phyloP scores from a whole-genome alignment of 2,797 vertebrate species.

The Thalassophryne amazonica region DNA sequence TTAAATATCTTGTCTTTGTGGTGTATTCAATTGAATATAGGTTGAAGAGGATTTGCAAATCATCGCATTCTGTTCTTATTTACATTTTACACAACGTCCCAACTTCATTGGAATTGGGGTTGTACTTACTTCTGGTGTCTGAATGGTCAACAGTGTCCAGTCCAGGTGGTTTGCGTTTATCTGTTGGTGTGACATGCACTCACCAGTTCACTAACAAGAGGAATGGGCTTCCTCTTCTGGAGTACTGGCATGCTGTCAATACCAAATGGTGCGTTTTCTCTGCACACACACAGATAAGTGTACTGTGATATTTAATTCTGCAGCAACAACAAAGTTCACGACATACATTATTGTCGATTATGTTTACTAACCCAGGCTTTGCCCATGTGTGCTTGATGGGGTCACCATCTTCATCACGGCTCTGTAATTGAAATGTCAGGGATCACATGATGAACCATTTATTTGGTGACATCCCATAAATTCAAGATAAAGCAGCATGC shows the following conservation, averaged over 20 bases:
- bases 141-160: no score
- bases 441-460: conserved; percentile 25
- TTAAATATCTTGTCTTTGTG: no score
- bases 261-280: conserved; percentile 87
- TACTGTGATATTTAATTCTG: no score
- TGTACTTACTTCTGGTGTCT: no score
- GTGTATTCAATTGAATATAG: no score
- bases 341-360: neutral
- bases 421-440: conserved; percentile 70
- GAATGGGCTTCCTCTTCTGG: conserved; percentile 89
- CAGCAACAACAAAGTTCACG: neutral
- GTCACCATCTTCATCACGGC: conserved; percentile 77
- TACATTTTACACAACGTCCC: no score
- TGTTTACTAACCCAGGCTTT: conserved; percentile 85
- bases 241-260: conserved; percentile 97
- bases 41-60: no score
- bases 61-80: no score
- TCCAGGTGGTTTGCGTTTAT: no score
- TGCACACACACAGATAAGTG: conserved; percentile 79
- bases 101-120: no score
- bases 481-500: conserved; percentile 36
- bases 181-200: conserved; percentile 64
- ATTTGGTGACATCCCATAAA: neutral
- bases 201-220: conserved; percentile 96
- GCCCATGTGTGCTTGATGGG: conserved; percentile 84